Conservation (phyloP, 2,797 vertebrate species). For the Sphenodon punctatus region DNA sequence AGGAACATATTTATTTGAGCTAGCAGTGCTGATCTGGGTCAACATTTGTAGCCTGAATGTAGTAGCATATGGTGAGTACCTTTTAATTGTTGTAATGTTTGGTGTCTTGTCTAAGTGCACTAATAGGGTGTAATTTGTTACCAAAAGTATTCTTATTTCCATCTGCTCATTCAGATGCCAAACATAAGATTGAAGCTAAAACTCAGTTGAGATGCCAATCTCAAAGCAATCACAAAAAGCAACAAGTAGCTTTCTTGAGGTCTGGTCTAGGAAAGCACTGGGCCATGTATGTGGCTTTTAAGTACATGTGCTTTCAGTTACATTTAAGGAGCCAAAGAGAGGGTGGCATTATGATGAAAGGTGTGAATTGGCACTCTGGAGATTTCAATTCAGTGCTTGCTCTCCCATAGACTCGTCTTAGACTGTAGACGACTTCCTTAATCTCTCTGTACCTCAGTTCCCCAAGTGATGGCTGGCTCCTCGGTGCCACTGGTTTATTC, state of each 20-base stretch:
- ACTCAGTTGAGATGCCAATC: background rate
- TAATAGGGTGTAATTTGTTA: conserved; percentile 3
- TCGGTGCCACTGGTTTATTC: too few relatives aligned
- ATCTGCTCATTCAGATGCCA: conserved; percentile 3
- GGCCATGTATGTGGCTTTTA: too few relatives aligned
- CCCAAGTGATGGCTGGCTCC: too few relatives aligned
- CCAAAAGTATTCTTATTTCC: background rate
- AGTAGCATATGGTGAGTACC: background rate
- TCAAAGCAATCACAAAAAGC: background rate
- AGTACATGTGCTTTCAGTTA: too few relatives aligned
- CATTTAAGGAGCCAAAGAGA: too few relatives aligned
- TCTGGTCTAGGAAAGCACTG: background rate
- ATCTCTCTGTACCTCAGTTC: too few relatives aligned
- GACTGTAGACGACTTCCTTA: too few relatives aligned
- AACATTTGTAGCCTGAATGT: background rate
- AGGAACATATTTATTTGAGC: background rate
- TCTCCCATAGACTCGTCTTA: too few relatives aligned
- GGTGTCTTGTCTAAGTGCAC: background rate
- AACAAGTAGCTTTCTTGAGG: background rate
- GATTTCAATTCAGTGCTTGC: too few relatives aligned
- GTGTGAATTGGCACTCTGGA: too few relatives aligned
- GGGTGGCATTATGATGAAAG: too few relatives aligned
- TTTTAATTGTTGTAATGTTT: background rate
- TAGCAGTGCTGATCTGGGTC: background rate
- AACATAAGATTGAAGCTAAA: background rate